A percentile compares a stretch with the other conserved stretches of the same genome.
phyloP scores from a whole-genome alignment of 37 sponge, comb jelly and placozoan species.

The Petrosia ficiformis region DNA sequence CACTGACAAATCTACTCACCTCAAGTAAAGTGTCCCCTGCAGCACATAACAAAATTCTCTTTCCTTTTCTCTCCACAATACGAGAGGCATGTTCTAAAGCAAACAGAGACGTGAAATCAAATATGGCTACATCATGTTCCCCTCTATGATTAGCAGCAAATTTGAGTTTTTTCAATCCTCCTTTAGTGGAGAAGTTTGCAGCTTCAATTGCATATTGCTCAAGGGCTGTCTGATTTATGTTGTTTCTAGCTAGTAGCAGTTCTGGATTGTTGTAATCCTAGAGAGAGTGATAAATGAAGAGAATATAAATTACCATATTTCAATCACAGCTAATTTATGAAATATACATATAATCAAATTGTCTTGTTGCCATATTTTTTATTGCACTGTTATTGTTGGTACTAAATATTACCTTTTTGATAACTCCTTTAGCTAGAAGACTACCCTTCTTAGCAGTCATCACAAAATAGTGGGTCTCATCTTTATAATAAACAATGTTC shows the following conservation, averaged over 20 bases:
- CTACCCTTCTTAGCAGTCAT: conserved; percentile 91
- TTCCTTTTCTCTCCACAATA: conserved; percentile 73
- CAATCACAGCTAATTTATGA: background rate
- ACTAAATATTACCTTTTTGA: conserved; percentile 64
- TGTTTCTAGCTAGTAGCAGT: conserved; percentile 52
- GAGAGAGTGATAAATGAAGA: background rate
- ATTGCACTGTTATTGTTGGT: background rate
- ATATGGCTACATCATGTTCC: conserved; percentile 83
- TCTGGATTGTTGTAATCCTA: conserved; percentile 70
- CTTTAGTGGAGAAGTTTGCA: conserved; percentile 77
- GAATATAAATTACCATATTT: too few relatives aligned
- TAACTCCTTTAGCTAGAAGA: conserved; percentile 74
- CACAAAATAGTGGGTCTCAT: conserved; percentile 97
- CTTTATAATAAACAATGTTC: conserved; percentile 96
- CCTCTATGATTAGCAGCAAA: conserved; percentile 75
- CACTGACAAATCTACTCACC: conserved; percentile 42
- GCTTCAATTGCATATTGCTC: conserved; percentile 77
- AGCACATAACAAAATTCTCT: conserved; percentile 65
- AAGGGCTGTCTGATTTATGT: conserved; percentile 51
- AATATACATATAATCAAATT: background rate
- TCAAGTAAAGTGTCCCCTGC: conserved; percentile 89
- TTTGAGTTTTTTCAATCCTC: conserved; percentile 56
- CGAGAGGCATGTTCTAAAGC: conserved; percentile 72
- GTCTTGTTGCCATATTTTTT: background rate
- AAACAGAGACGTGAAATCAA: conserved; percentile 92